Base-by-base conservation (phyloP, 2,113 vertebrate genomes). In the Chloroceryle aenea region DNA sequence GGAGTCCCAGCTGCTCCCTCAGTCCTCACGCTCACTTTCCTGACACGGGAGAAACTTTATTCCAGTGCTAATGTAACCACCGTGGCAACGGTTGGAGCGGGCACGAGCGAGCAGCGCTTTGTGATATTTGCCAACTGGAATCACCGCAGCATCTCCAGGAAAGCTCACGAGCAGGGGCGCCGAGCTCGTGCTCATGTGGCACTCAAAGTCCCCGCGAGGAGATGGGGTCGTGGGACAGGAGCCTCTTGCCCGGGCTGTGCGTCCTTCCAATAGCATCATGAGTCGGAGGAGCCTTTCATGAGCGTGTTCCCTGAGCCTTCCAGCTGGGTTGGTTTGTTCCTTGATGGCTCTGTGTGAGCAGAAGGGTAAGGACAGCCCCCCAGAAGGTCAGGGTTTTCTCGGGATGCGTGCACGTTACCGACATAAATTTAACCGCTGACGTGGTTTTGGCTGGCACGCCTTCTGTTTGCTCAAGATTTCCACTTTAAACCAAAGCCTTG, bases 301-400 rank as follows among this genome's bases (percentile, higher is more conserved):
- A 69, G 32, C 1, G 22, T 1, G 11, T 47, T 63, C n/a, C 43
- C 81, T 29, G 22, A 18, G 58, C 66, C 20, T 6, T 27, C 61
- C 83, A 19, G 64, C 73, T 61, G 61, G 25, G 47, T 75, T 67
- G 38, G 59, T n/a, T 88, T 86, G 59, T 74, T 93, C 71, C 45
- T 62, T 53, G 18, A 3, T 20, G 59, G 50, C 56, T 59, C 29
- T 72, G 36, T 69, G 34, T 45, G 63, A 71, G 52, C 18, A 22
- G 69, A 79, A 32, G 2, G 9, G 32, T 32, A 67, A 90, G 89
- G 75, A 73, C 79, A 53, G 66, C 64, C 11, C 77, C 47, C 19
- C 19, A 52, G 74, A 14, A 80, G 96, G 95, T 93, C 96, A 96
- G 56, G 95, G 89, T 47, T 93, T 73, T 81, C 74, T 45, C 30